Evolutionary conservation across 2,888 invertebrate species (phyloP), one percentile per base, ranked within the genome.

Genomic region (Electrophaes corylata): DNA sequence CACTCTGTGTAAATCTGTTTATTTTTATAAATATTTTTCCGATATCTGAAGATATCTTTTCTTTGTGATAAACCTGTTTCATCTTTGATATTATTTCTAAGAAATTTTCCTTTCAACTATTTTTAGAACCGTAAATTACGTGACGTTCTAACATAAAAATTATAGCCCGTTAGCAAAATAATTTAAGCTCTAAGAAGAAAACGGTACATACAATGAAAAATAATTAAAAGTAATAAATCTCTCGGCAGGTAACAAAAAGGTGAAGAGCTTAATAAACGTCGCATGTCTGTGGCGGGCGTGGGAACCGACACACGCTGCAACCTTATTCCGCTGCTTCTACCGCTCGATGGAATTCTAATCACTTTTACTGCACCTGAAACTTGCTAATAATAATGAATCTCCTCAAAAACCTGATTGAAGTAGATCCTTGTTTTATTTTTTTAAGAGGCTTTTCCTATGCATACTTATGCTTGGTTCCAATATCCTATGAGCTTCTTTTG

Each of bases 181-280:
- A 88, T 88, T 88, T 85, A 84, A 81, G 78, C 76, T 78, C 73
- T 76, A 77, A 86, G 87, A 85, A 79, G 84, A 82, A 82, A 84
- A 78, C 80, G 79, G 78, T 71, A 80, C 83, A 85, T 83, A 90
- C 89, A 91, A 90, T 89, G 88, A 86, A 86, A 86, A 87, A 88
- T 91, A 91, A 91, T 91, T 91, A 91, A 91, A 91, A 90, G 90
- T 90, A 88, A 91, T 91, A 91, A 91, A 91, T 91, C 91, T 91
- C 90, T 67, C 88, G 76, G 86, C 88, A 84, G 89, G 90, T 84
- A 88, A 88, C 90, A 89, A 88, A 88, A 89, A 88, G 84, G 83
- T 83, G 87, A 86, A 87, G 88, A 83, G 86, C 86, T 90, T 90
- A 88, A 89, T 87, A 89, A 86, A 85, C 87, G 88, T 88, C 86